A percentile compares a stretch with the other conserved stretches of the same genome.
phyloP scores from a whole-genome alignment of 2,113 vertebrate genomes.

The Oreochromis niloticus region DNA sequence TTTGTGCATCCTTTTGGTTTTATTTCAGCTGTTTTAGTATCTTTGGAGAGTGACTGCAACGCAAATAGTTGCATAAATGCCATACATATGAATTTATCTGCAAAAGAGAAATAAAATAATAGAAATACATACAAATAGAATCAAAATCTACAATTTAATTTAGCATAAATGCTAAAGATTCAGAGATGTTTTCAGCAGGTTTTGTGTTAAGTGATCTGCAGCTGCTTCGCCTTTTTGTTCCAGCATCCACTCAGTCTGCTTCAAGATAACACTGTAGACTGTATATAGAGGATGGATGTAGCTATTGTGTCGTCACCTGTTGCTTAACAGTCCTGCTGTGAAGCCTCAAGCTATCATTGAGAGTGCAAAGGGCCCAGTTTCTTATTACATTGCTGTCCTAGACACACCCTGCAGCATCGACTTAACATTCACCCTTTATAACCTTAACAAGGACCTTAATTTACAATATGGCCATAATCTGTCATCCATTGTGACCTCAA shows the following conservation, averaged over 20 bases:
- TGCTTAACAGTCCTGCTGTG: background rate
- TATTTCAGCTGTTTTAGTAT: background rate
- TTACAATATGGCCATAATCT: background rate
- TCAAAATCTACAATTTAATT: background rate
- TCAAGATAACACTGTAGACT: background rate
- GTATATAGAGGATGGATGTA: background rate
- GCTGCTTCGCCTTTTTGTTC: background rate
- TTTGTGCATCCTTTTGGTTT: background rate
- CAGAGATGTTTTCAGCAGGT: background rate
- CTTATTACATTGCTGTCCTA: background rate
- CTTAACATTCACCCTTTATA: background rate
- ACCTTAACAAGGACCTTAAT: background rate
- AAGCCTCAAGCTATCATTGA: background rate
- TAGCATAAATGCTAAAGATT: background rate
- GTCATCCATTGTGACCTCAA: background rate
- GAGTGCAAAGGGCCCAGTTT: background rate
- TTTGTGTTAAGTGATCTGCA: background rate
- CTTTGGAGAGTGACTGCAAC: background rate
- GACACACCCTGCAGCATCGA: background rate
- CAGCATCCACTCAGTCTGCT: background rate
- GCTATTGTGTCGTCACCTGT: background rate
- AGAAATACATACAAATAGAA: background rate
- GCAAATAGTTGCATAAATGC: background rate
- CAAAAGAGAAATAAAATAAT: background rate
- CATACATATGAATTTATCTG: background rate